phyloP scores from a whole-genome alignment of 2,113 vertebrate species.

The Osmerus eperlanus region DNA sequence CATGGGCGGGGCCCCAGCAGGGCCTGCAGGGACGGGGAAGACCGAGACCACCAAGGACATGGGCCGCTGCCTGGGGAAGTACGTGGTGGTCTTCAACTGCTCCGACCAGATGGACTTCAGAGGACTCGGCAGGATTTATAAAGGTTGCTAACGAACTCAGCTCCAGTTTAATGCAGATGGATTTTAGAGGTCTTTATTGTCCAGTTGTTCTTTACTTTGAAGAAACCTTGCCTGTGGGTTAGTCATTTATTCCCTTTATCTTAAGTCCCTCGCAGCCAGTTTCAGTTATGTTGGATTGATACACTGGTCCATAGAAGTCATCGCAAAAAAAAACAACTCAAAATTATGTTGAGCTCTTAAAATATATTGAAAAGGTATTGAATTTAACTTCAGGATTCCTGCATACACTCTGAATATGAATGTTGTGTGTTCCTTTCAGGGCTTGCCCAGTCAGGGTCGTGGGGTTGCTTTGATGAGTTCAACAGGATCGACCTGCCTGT shows the following conservation, averaged over 20 bases:
- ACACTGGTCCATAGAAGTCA: too few relatives aligned
- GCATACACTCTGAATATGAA: too few relatives aligned
- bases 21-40: conserved; percentile 84
- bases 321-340: too few relatives aligned
- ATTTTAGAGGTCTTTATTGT: neutral
- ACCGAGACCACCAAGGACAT: conserved; percentile 87
- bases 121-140: conserved; percentile 86
- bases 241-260: too few relatives aligned
- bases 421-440: conserved; percentile 55
- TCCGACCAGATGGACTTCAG: conserved; percentile 91
- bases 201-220: too few relatives aligned
- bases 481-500: conserved; percentile 86
- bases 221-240: too few relatives aligned
- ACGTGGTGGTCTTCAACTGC: conserved; percentile 89
- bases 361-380: too few relatives aligned
- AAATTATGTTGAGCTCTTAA: too few relatives aligned
- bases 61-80: conserved; percentile 85
- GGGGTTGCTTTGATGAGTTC: conserved; percentile 92
- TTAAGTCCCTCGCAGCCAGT: neutral
- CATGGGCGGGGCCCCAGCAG: conserved; percentile 86
- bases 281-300: neutral
- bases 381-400: too few relatives aligned
- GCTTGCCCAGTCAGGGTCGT: conserved; percentile 86
- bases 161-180: neutral
- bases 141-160: conserved; percentile 67